These are phyloP conservation scores for Chiloscyllium plagiosum DNA, from an alignment of 2,113 vertebrate genomes.

Conservation along the genomic window DNA sequence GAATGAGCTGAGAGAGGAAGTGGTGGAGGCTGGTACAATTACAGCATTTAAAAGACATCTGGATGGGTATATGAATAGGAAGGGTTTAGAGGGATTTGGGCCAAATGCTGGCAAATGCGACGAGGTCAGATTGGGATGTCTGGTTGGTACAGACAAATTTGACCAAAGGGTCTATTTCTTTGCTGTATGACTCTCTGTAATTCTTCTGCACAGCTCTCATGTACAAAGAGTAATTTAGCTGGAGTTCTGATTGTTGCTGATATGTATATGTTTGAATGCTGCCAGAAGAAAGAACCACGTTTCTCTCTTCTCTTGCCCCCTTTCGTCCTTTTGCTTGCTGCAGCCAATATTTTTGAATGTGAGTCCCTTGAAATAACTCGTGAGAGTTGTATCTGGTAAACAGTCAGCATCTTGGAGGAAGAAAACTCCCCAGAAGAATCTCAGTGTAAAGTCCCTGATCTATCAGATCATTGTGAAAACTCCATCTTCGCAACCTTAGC, in stretches of 20 bases:
- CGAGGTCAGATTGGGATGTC: no score
- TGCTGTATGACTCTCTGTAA: no score
- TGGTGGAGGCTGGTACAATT: no score
- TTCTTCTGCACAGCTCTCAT: neutral
- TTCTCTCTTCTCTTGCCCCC: neutral
- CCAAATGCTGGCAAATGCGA: no score
- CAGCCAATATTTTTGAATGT: neutral
- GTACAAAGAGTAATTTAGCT: neutral
- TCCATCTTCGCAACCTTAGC: no score
- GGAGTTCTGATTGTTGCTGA: neutral
- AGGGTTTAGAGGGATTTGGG: no score
- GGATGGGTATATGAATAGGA: no score
- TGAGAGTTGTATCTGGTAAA: neutral
- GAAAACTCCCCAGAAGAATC: neutral
- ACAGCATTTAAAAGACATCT: no score
- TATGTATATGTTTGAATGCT: neutral
- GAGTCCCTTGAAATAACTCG: neutral
- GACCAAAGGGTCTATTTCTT: no score
- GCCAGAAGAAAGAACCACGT: neutral
- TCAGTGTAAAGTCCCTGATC: neutral
- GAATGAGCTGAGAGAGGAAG: no score
- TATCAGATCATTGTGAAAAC: no score
- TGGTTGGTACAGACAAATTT: no score
- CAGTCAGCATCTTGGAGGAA: neutral
- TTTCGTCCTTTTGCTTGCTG: neutral